phyloP scores from a whole-genome alignment of 2,888 invertebrate species.

The Apodemia mormo region DNA sequence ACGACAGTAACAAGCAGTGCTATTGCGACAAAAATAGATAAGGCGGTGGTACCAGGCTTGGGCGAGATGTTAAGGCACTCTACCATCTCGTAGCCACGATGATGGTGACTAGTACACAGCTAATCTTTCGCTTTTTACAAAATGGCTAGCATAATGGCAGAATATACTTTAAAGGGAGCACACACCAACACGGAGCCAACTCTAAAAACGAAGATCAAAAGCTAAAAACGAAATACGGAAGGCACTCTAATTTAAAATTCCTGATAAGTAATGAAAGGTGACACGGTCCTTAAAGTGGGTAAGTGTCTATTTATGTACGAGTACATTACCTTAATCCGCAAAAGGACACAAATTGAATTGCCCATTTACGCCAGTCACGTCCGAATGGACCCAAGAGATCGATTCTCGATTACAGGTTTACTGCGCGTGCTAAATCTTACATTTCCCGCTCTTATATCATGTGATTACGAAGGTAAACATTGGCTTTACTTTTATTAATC shows the following conservation, averaged over 20 bases:
- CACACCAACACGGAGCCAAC: no score
- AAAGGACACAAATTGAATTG: constrained; percentile 37
- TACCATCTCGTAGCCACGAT: no score
- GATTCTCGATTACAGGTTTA: constrained; percentile 50
- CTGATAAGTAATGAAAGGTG: not conserved
- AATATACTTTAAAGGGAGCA: no score
- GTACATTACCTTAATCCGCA: constrained; percentile 27
- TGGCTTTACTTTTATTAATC: not conserved
- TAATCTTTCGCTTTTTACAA: no score
- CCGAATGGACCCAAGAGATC: constrained; percentile 44
- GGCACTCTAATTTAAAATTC: not conserved
- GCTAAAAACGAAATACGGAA: not conserved
- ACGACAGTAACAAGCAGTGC: no score
- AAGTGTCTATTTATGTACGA: constrained; percentile 29
- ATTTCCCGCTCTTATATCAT: constrained; percentile 42
- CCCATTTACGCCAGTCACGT: constrained; percentile 53
- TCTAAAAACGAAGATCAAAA: no score
- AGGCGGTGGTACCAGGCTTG: no score
- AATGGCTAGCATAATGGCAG: no score
- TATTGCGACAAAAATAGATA: no score
- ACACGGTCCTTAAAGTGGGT: constrained; percentile 25
- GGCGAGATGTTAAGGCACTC: no score
- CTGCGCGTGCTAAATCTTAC: constrained; percentile 45
- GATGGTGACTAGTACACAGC: no score
- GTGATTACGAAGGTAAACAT: constrained; percentile 39